Percentiles rank a stretch among this genome's conserved stretches.
These are phyloP conservation scores for Dicyrtomina minuta DNA, from an alignment of 2,888 invertebrate genomes.

Conservation along the genomic window DNA sequence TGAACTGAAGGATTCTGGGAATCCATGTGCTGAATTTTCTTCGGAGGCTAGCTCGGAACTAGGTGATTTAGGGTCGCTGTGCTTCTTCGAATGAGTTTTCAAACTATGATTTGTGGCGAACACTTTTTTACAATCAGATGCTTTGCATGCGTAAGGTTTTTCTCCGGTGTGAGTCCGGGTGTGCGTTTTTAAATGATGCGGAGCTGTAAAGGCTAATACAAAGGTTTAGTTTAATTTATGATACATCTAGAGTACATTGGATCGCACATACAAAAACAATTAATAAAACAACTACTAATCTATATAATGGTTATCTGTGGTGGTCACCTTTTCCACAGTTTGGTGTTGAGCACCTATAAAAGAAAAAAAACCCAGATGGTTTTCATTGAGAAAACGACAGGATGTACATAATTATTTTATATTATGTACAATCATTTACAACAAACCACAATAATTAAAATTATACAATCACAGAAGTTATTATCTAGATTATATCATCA, in stretches of 20 bases:
- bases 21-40: background rate
- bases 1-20: background rate
- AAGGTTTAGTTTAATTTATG: background rate
- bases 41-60: background rate
- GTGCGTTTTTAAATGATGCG: constrained; percentile 91
- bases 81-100: constrained; percentile 75
- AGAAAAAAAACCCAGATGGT: background rate
- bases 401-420: background rate
- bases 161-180: constrained; percentile 79
- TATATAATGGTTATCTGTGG: background rate
- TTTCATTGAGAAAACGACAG: too few species aligned
- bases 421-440: background rate
- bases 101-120: constrained; percentile 84
- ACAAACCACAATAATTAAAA: background rate
- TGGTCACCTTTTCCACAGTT: constrained; percentile 30
- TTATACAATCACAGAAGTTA: too few species aligned
- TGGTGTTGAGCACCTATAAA: constrained; percentile 21
- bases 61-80: constrained; percentile 57
- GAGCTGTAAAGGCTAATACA: constrained; percentile 83
- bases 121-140: constrained; percentile 67
- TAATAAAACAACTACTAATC: too few species aligned
- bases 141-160: constrained; percentile 72
- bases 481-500: background rate
- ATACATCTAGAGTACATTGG: background rate
- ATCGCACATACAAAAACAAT: background rate